Evolutionary conservation across 2,888 invertebrate species (phyloP), one percentile per base, ranked within the genome.

Genomic region (Ophraella communa): DNA sequence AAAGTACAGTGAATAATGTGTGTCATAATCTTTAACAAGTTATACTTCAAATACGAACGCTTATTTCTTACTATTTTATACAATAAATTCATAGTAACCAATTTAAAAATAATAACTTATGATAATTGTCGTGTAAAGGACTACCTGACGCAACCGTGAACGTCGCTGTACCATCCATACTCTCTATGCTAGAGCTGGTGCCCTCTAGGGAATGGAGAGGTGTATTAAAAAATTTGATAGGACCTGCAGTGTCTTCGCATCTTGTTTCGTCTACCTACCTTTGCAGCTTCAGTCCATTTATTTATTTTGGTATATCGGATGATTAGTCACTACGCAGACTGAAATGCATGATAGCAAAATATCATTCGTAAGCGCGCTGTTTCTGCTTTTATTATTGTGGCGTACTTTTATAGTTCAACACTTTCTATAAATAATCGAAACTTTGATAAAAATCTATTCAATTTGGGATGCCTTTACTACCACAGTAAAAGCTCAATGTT

Each of bases 321-420:
- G 17, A 14, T 4, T 39, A 39, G 39, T 39, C 39, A 39, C 39
- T 39, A 8, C 39, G 0, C 17, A 62, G 64, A 69, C 63, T 63
- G 66, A 69, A 60, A 67, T 69, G 66, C 67, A 67, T 59, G 64
- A 61, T 63, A 65, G 69, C 64, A 65, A 69, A 67, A 67, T 69
- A 14, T 35, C 4, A 65, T 65, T 61, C 66, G 60, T 49, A 24
- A 24, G 24, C 24, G 21, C 14, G 49, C 49, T 24, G 49, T 49
- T 64, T 60, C 61, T 67, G 69, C 67, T 69, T 65, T 69, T 65
- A 67, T 69, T 64, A 62, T 67, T 64, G 45, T 65, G 51, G 66
- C 58, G 60, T 47, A 60, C 56, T 66, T 66, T 69, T 63, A 69
- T 66, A 69, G 69, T 65, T 58, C 63, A 42, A 52, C 45, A 65